Base-by-base conservation (phyloP, 2,888 invertebrate species). In the Abscondita cerata region DNA sequence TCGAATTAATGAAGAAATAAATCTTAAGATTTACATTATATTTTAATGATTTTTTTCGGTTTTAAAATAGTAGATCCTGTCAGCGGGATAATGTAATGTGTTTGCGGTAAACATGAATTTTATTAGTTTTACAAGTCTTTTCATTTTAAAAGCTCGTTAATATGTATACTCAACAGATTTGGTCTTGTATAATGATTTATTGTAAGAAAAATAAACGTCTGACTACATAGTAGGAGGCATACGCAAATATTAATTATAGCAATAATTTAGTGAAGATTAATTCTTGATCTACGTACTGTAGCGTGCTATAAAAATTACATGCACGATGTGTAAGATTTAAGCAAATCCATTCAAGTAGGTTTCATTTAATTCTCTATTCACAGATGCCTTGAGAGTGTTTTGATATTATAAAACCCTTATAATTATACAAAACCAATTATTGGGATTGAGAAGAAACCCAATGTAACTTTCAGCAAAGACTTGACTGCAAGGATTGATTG, bases 191-290 rank as follows among this genome's bases (percentile, higher is more conserved):
- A 64, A 70, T 70, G 71, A 71, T 70, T 71, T 71, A 71, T 71
- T 55, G 65, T 64, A 65, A 65, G 68, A 59, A 66, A 66, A 67
- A 65, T 67, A 57, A 46, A 64, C 66, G 65, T 66, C 66, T 63
- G 67, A 59, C 63, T 57, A 63, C 71, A 65, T 72, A 64, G 72
- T 71, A 72, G 70, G 72, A 72, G 72, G 72, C 70, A 70, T 70
- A 71, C 71, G 70, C 70, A 71, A 69, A 70, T 70, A 71, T 72
- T 72, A 72, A 72, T 71, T 70, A 71, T 70, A 66, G 71, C 67
- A 69, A 72, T 72, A 71, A 71, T 68, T 72, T 71, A 71, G 70
- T 68, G 63, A 70, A 71, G 71, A 72, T 72, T 70, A 71, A 72
- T 71, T 69, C 65, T 70, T 69, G 68, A 70, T 72, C 71, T 70